These are phyloP conservation scores for Uria lomvia DNA, from an alignment of 2,113 vertebrate species.

Conservation along the genomic window DNA sequence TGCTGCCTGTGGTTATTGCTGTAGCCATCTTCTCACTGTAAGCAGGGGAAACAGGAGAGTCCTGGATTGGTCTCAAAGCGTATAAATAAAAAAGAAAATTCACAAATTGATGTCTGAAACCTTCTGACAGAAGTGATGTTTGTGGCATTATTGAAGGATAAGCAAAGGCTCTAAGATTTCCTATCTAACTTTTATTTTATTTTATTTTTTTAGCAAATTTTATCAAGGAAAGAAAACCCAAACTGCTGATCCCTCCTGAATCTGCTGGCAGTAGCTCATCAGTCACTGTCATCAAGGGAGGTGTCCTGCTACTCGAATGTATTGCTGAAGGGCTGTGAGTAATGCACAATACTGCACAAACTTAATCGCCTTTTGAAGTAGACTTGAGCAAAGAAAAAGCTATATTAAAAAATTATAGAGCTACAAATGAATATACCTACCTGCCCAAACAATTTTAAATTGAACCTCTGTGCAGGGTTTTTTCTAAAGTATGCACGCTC, in stretches of 20 bases:
- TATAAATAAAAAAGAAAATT: not conserved
- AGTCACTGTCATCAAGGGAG: conserved; percentile 82
- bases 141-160: not conserved
- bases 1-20: not conserved
- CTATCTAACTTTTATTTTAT: not conserved
- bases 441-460: not conserved
- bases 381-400: not conserved
- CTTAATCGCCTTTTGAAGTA: not conserved
- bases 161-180: not conserved
- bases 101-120: not conserved
- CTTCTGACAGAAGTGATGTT: not conserved
- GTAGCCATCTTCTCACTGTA: not conserved
- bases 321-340: conserved; percentile 97
- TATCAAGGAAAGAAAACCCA: conserved; percentile 85
- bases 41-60: not conserved
- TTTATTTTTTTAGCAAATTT: conserved; percentile 80
- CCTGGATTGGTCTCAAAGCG: not conserved
- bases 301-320: conserved; percentile 86
- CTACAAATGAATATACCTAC: not conserved
- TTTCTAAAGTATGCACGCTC: not conserved
- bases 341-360: not conserved
- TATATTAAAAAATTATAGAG: not conserved
- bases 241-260: conserved; percentile 81
- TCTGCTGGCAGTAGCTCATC: conserved; percentile 70
- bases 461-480: not conserved